Evolutionary conservation across 2,797 vertebrate genomes (phyloP).

Genomic region (Cheirogaleus major): DNA sequence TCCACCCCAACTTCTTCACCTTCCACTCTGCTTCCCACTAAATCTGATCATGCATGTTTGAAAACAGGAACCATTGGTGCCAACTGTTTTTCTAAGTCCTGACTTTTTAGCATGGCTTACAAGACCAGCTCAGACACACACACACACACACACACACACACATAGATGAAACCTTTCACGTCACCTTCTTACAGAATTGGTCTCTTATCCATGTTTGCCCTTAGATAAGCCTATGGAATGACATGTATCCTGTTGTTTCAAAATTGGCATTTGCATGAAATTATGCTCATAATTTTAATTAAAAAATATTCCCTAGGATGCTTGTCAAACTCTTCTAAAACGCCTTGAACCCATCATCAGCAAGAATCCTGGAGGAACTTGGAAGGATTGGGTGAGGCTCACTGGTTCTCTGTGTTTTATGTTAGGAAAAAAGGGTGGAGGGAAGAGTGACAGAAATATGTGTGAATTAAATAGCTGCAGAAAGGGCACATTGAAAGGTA

Average conservation of each 20-base stretch:
- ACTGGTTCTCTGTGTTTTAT: background rate
- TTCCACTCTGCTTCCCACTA: background rate
- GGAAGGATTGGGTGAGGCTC: constrained; percentile 92
- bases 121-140: background rate
- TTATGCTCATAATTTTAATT: constrained; percentile 35
- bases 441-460: too few species aligned
- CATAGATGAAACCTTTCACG: background rate
- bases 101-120: background rate
- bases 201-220: background rate
- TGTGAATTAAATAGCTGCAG: background rate
- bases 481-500: background rate
- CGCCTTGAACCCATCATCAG: constrained; percentile 91
- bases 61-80: background rate
- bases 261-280: background rate
- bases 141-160: too few species aligned
- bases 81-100: background rate
- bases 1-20: background rate
- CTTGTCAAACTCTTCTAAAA: constrained; percentile 91
- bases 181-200: background rate
- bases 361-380: constrained; percentile 89
- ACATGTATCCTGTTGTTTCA: background rate
- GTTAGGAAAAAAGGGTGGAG: background rate
- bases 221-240: background rate
- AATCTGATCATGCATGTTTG: background rate
- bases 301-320: constrained; percentile 84